Evolutionary conservation across 1,140 invertebrate species (phyloP), one percentile per base, ranked within the genome.

Genomic region (Phymastichus coffea): DNA sequence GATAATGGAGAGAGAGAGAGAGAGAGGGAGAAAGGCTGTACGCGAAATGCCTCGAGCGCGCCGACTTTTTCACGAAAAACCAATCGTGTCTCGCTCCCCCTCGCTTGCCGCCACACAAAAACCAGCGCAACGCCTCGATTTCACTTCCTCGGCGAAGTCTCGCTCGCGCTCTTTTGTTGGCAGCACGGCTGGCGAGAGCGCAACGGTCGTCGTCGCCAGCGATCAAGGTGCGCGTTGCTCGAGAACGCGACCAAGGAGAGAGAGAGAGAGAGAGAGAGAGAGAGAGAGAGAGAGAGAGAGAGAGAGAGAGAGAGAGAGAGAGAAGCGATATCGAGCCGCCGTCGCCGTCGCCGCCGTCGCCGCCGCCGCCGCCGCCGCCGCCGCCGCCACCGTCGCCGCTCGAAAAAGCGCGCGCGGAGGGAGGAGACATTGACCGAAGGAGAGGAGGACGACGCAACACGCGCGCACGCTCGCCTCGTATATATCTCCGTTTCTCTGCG

Each of bases 171-270:
- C n/a, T n/a, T n/a, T n/a, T n/a, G n/a, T n/a, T n/a, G n/a, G n/a
- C n/a, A 49, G 55, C 17, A 30, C 19, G 26, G 14, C n/a, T 22
- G 15, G 53, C 28, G 38, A 55, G 41, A 53, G 41, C 43, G 43
- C 49, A 52, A 48, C 25, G 37, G 57, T 49, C 41, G 46, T 41
- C 35, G 55, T n/a, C n/a, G n/a, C n/a, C n/a, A n/a, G n/a, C n/a
- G n/a, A n/a, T n/a, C n/a, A n/a, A n/a, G n/a, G n/a, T n/a, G n/a
- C n/a, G n/a, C n/a, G n/a, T n/a, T n/a, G n/a, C n/a, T n/a, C n/a
- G n/a, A n/a, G n/a, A n/a, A n/a, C n/a, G n/a, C n/a, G 10, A 40
- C 10, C 37, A n/a, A n/a, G 9, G 41, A 7, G 40, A 47, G 8
- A 43, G 28, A 4, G 46, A 12, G 37, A 26, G 41, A 7, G 23